Evolutionary conservation across 2,113 vertebrate species (phyloP).

Genomic region (Neodontobutis hainanensis): DNA sequence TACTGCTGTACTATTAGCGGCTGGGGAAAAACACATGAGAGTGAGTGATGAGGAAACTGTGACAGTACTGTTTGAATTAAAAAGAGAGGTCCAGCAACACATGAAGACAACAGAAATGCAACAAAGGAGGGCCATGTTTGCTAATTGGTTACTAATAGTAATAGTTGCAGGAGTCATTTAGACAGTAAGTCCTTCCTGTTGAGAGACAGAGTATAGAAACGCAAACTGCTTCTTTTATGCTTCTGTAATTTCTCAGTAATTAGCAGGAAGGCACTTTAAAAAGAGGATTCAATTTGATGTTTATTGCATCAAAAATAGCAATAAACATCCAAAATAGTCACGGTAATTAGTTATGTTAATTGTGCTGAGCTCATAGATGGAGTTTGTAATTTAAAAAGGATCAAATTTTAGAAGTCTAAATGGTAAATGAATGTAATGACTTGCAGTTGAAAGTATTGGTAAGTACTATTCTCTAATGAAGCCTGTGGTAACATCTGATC

Average conservation of each 20-base stretch:
- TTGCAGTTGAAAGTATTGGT: neutral
- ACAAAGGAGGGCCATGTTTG: too few relatives aligned
- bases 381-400: too few relatives aligned
- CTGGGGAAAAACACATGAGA: conserved; percentile 89
- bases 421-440: neutral
- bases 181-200: too few relatives aligned
- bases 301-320: too few relatives aligned
- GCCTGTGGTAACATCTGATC: neutral
- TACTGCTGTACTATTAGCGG: conserved; percentile 89
- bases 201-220: too few relatives aligned
- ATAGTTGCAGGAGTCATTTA: too few relatives aligned
- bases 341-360: neutral
- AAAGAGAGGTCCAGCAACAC: neutral
- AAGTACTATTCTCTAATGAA: neutral
- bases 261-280: too few relatives aligned
- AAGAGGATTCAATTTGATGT: too few relatives aligned
- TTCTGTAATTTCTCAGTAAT: too few relatives aligned
- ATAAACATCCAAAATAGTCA: neutral
- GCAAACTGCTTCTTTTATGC: too few relatives aligned
- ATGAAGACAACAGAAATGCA: neutral
- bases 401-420: neutral
- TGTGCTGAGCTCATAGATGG: neutral
- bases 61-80: neutral
- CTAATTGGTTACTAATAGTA: too few relatives aligned
- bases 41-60: conserved; percentile 76